Percentiles rank a stretch among this genome's conserved stretches.
Conservation (phyloP, 2,888 invertebrate species). For the Tetranychus piercei region DNA sequence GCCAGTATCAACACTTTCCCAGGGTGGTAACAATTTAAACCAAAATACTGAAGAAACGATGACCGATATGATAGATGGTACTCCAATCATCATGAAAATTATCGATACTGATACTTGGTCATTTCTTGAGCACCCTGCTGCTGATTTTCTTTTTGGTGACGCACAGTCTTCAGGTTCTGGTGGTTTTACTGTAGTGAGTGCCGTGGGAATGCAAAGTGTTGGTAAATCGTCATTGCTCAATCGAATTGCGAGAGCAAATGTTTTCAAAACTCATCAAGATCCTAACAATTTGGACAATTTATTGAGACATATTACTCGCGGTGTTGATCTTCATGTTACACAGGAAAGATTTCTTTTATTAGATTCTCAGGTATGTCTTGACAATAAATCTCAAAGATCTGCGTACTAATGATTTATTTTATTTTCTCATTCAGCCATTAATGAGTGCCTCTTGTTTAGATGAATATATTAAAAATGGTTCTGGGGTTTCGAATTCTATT, state of each 20-base stretch:
- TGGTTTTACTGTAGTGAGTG: slow-evolving; percentile 21
- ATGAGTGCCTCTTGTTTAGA: slow-evolving; percentile 23
- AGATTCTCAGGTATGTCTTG: slow-evolving; percentile 18
- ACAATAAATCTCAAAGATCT: not conserved
- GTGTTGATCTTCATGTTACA: slow-evolving; percentile 22
- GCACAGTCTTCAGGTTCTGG: not conserved
- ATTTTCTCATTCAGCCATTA: slow-evolving; percentile 18
- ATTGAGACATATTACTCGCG: slow-evolving; percentile 20
- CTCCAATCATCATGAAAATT: not conserved
- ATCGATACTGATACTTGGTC: slow-evolving; percentile 6
- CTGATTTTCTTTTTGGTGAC: slow-evolving; percentile 8
- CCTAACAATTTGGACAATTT: slow-evolving; percentile 5
- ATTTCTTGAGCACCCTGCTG: slow-evolving; percentile 4
- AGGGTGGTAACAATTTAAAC: not conserved
- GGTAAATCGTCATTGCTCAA: slow-evolving; percentile 23
- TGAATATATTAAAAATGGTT: slow-evolving; percentile 18
- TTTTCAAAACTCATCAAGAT: slow-evolving; percentile 20
- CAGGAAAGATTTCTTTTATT: slow-evolving; percentile 19
- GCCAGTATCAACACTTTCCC: too few relatives aligned
- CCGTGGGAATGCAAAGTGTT: slow-evolving; percentile 21
- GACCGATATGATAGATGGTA: slow-evolving; percentile 1
- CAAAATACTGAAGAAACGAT: not conserved
- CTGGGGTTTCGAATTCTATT: not conserved
- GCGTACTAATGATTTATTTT: not conserved
- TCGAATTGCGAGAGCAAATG: slow-evolving; percentile 16